Percentiles rank a stretch among this genome's conserved stretches.
phyloP scores from a whole-genome alignment of 2,888 invertebrate species.

The Tachystola acroxantha region DNA sequence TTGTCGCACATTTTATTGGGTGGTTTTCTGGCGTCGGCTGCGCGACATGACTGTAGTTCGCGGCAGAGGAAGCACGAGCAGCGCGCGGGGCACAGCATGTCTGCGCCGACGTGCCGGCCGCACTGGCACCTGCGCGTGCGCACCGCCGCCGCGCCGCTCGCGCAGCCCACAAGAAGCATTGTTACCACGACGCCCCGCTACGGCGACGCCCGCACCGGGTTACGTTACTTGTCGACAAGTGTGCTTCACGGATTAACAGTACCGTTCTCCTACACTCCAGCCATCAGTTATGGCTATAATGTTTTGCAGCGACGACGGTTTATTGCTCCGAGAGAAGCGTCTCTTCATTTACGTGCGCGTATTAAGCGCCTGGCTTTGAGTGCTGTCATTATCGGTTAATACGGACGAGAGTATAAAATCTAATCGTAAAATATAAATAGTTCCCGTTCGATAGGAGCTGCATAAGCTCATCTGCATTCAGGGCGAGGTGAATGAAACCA shows the following conservation, averaged over 20 bases:
- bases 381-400: conserved; percentile 27
- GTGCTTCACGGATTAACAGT: conserved; percentile 53
- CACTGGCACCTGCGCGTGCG: conserved; percentile 44
- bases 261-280: conserved; percentile 31
- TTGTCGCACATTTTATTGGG: conserved; percentile 67
- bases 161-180: conserved; percentile 38
- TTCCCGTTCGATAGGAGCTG: conserved; percentile 13
- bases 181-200: conserved; percentile 41
- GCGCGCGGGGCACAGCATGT: conserved; percentile 84
- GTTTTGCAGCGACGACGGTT: no score
- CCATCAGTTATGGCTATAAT: not conserved
- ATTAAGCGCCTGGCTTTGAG: conserved; percentile 20
- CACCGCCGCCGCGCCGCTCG: conserved; percentile 28
- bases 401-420: not conserved
- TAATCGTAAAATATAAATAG: conserved; percentile 27
- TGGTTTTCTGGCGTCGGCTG: conserved; percentile 66
- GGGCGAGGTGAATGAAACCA: conserved; percentile 59
- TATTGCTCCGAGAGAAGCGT: not conserved
- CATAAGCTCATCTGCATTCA: conserved; percentile 33
- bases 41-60: conserved; percentile 82
- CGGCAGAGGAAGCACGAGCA: conserved; percentile 87
- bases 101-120: conserved; percentile 60
- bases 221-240: conserved; percentile 28
- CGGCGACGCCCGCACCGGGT: conserved; percentile 25
- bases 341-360: not conserved